A percentile compares a stretch with the other conserved stretches of the same genome.
These are phyloP conservation scores for Tenthredo scrophulariae DNA, from an alignment of 2,888 invertebrate genomes.

Conservation along the genomic window DNA sequence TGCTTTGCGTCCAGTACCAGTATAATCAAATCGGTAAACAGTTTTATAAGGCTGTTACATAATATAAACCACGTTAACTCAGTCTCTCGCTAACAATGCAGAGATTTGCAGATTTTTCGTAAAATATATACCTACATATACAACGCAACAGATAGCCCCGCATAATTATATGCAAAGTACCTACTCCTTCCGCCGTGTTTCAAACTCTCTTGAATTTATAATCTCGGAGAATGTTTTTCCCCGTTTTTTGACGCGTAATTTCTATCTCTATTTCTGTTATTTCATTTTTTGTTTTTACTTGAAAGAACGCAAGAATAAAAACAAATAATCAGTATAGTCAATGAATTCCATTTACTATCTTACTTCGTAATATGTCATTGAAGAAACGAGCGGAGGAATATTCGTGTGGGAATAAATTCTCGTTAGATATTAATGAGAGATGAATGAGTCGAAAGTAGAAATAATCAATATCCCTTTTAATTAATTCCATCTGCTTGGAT, in stretches of 20 bases:
- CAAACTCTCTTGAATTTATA: constrained; percentile 32
- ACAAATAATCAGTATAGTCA: not conserved
- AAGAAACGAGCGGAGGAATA: not conserved
- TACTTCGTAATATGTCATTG: not conserved
- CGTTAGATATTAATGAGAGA: not conserved
- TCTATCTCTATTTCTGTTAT: not conserved
- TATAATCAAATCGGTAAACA: constrained; percentile 38
- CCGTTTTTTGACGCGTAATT: not conserved
- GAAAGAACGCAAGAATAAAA: not conserved
- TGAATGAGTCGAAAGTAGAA: not conserved
- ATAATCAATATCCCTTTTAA: not conserved
- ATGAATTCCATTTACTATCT: not conserved
- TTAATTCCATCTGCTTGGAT: not conserved
- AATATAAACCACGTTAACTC: not conserved
- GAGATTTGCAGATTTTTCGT: constrained; percentile 17
- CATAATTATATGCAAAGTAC: constrained; percentile 39
- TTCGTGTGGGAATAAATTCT: not conserved
- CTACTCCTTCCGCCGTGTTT: constrained; percentile 26
- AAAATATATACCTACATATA: not conserved
- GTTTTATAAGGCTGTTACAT: constrained; percentile 16
- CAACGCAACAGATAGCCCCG: constrained; percentile 1
- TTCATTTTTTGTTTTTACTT: not conserved
- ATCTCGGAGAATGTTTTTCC: constrained; percentile 18
- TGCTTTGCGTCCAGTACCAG: constrained; percentile 31
- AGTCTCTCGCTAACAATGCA: not conserved